These are phyloP conservation scores for Sorex maritimensis DNA, from an alignment of 2,797 vertebrate genomes.

Conservation along the genomic window DNA sequence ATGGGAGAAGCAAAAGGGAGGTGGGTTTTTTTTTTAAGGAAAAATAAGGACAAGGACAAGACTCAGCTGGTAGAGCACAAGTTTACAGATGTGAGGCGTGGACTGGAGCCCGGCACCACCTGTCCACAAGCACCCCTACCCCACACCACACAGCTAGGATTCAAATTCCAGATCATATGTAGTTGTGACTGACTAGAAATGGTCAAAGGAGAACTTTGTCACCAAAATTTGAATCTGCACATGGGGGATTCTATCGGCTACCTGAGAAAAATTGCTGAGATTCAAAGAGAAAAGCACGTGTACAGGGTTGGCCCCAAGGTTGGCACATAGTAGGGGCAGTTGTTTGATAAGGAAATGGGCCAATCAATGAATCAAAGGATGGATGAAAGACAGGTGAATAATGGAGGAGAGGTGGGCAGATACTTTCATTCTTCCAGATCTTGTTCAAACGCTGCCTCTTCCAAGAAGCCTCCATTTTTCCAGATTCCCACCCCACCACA, in stretches of 20 bases:
- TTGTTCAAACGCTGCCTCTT: not conserved
- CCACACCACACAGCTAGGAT: no score
- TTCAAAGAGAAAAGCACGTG: not conserved
- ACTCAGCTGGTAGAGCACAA: no score
- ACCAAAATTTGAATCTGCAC: not conserved
- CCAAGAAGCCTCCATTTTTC: not conserved
- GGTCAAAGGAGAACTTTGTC: not conserved
- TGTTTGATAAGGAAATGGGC: not conserved
- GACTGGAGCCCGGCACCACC: no score
- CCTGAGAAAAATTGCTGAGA: not conserved
- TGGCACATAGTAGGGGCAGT: not conserved
- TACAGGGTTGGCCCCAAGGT: not conserved
- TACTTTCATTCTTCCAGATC: not conserved
- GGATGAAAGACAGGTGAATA: not conserved
- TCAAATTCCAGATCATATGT: not conserved
- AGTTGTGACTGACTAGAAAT: not conserved
- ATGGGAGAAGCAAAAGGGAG: not conserved
- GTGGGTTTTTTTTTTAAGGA: not conserved
- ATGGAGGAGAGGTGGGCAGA: not conserved
- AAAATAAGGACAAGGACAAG: not conserved
- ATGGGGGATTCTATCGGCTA: not conserved
- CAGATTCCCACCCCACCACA: not conserved
- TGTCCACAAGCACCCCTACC: no score
- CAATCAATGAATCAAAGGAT: not conserved
- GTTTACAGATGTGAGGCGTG: no score